Base-by-base conservation (phyloP, 2,797 vertebrate genomes). In the Meriones psammophilus region DNA sequence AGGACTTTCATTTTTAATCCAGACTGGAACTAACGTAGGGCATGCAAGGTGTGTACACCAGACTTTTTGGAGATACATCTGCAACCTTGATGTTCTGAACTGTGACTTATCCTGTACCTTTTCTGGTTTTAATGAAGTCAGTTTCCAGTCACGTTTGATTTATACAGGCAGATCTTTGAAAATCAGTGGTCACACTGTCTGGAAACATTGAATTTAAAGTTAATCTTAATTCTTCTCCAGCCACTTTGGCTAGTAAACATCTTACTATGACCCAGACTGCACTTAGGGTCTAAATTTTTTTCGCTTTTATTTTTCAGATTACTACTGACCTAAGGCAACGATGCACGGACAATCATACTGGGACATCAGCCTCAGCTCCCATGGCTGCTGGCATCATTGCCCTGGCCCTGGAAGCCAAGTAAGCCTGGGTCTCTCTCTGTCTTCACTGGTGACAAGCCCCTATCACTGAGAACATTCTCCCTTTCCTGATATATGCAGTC, bases 321-420 rank as follows among this genome's bases (percentile, higher is more conserved):
- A 99, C 99, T 42, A 99, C 99, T 95, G 99, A 99, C 98, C 98
- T 99, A 98, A 99, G 99, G 96, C 99, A 99, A 97, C 99, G 99
- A 64, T 99, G 99, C 97, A 99, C 99, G 88, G 99, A 99, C 99
- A 99, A 99, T 98, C 99, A 99, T 98, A 99, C 99, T 0, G 99
- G 99, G 98, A 99, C 99, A 0, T 99, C 99, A 0, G 99, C 99
- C 96, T 99, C 99, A 0, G 99, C 99, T 96, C 99, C 99, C 92
- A 99, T 99, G 99, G 99, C 99, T 96, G 99, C 99, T 58, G 99
- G 99, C 97, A 99, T 99, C 98, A 99, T 99, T 93, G 99, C 99
- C 30, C 99, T 99, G 97, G 99, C 99, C 94, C 98, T 99, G 98
- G 99, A 99, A 98, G 99, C 99, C 98, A 99, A 99, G 99, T 99